phyloP scores from a whole-genome alignment of 1,140 invertebrate genomes.

The Contarinia nasturtii region DNA sequence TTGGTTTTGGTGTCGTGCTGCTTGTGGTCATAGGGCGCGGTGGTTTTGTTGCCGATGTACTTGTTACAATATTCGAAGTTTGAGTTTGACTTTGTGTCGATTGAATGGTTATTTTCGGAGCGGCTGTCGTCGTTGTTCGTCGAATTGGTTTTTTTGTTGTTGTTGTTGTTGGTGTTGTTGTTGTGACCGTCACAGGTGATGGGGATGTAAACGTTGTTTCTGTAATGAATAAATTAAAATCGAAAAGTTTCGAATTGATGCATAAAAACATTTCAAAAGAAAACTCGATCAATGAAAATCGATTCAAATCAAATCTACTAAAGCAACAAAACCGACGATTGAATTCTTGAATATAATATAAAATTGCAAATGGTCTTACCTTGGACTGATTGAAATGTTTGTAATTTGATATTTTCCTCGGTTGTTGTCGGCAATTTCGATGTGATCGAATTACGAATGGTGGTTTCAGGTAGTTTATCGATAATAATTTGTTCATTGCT shows the following conservation, averaged over 20 bases:
- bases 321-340: no score
- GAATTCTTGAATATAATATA: no score
- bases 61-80: slow-evolving; percentile 13
- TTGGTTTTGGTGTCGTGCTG: no score
- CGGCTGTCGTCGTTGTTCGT: slow-evolving; percentile 11
- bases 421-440: background rate
- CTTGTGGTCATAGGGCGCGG: slow-evolving; percentile 13
- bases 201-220: slow-evolving; percentile 4
- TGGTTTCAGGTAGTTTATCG: no score
- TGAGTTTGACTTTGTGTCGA: slow-evolving; percentile 7
- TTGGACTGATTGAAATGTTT: slow-evolving; percentile 1
- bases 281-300: no score
- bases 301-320: no score
- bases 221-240: no score
- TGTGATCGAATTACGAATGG: no score
- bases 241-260: no score
- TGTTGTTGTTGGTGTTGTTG: slow-evolving; percentile 9
- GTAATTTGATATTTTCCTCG: background rate
- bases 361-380: background rate
- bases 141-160: slow-evolving; percentile 13
- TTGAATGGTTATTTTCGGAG: slow-evolving; percentile 10
- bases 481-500: no score
- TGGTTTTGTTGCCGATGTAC: slow-evolving; percentile 22
- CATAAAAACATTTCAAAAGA: no score
- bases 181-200: background rate